These are phyloP conservation scores for Thalassaphorura encarpata DNA, from an alignment of 1,140 invertebrate genomes.

Conservation along the genomic window DNA sequence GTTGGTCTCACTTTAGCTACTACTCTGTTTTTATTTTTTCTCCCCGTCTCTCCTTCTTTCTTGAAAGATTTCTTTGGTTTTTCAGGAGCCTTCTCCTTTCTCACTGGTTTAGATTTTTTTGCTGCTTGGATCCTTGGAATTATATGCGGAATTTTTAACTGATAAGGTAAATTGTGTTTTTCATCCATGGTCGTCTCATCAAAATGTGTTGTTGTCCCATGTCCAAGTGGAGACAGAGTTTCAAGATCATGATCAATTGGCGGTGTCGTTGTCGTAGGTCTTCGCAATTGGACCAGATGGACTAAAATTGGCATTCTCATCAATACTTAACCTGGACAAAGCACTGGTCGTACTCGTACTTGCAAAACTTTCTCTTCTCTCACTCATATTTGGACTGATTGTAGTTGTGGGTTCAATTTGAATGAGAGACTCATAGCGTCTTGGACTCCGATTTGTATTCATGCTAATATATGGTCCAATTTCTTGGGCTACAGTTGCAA, in stretches of 20 bases:
- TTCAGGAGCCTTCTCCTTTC: not conserved
- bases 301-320: no score
- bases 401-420: no score
- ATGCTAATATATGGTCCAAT: conserved; percentile 13
- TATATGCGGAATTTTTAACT: conserved; percentile 15
- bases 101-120: conserved; percentile 6
- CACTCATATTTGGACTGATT: not conserved
- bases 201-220: no score
- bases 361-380: not conserved
- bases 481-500: conserved; percentile 32
- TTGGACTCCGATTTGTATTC: conserved; percentile 1
- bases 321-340: not conserved
- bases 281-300: no score
- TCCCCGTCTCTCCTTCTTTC: not conserved
- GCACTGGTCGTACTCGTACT: not conserved
- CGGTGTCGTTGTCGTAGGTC: no score
- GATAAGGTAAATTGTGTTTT: not conserved
- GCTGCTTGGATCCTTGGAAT: not conserved
- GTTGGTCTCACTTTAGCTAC: not conserved
- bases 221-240: no score
- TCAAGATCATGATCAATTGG: no score
- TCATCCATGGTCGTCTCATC: no score
- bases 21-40: not conserved
- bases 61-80: not conserved
- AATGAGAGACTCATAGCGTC: no score